Evolutionary conservation across 2,888 invertebrate genomes (phyloP).

Genomic region (Spatulosminthurus flaviceps): DNA sequence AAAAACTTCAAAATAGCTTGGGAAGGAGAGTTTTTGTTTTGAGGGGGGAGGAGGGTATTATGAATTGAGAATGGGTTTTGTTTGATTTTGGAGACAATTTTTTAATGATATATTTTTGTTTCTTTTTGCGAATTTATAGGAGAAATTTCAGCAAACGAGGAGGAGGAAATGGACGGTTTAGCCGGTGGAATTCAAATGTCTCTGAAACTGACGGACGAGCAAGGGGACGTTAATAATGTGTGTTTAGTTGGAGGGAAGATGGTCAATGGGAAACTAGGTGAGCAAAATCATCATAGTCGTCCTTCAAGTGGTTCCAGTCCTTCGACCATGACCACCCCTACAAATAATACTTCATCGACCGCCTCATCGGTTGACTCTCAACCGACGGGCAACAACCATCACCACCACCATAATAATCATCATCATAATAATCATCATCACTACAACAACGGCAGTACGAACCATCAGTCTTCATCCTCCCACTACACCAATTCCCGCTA

Average conservation of each 20-base stretch:
- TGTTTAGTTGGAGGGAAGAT: constrained; percentile 40
- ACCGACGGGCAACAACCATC: constrained; percentile 37
- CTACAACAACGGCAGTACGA: constrained; percentile 45
- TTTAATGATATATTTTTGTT: no score
- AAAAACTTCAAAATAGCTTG: no score
- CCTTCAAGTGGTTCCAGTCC: constrained; percentile 55
- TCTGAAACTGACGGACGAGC: constrained; percentile 46
- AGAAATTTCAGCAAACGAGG: constrained; percentile 64
- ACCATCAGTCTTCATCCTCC: constrained; percentile 35
- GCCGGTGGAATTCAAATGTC: constrained; percentile 23
- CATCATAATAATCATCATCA: constrained; percentile 45
- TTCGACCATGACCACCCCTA: constrained; percentile 55
- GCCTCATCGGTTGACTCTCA: constrained; percentile 42
- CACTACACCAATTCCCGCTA: constrained; percentile 5
- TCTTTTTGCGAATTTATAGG: constrained; percentile 52
- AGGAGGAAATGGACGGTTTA: constrained; percentile 56
- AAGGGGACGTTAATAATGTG: constrained; percentile 46
- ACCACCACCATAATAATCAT: constrained; percentile 41
- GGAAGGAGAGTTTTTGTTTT: no score
- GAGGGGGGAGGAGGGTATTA: no score
- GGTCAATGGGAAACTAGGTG: constrained; percentile 35
- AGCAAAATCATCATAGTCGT: constrained; percentile 56
- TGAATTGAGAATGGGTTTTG: no score
- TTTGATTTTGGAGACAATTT: no score
- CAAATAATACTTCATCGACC: constrained; percentile 36